A percentile compares a stretch with the other conserved stretches of the same genome.
These are phyloP conservation scores for Aphelenchoides bicaudatus DNA, from an alignment of 2,888 invertebrate genomes.

Conservation along the genomic window DNA sequence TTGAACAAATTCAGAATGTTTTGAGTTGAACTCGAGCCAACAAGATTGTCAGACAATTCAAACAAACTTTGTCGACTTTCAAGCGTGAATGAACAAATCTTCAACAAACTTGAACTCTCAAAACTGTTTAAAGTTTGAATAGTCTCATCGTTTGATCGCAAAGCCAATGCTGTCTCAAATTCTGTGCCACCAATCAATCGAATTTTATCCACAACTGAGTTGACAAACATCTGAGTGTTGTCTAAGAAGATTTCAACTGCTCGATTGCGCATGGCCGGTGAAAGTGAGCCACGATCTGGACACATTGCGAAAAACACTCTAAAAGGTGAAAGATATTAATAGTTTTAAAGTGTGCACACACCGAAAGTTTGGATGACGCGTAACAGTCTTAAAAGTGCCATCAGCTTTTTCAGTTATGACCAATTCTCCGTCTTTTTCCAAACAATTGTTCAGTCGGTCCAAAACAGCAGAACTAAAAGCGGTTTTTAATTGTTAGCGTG, in stretches of 20 bases:
- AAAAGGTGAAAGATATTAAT: slow-evolving; percentile 17
- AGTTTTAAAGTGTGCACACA: slow-evolving; percentile 34
- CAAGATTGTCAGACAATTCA: neutral
- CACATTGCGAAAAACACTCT: slow-evolving; percentile 90
- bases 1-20: too few relatives aligned
- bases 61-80: neutral
- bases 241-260: slow-evolving; percentile 81
- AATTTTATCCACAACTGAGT: slow-evolving; percentile 4
- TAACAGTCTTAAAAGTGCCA: slow-evolving; percentile 69
- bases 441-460: slow-evolving; percentile 87
- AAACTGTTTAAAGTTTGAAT: neutral
- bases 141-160: neutral
- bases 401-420: slow-evolving; percentile 87
- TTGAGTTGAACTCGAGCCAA: too few relatives aligned
- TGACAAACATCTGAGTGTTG: slow-evolving; percentile 24
- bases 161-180: neutral
- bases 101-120: neutral
- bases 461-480: slow-evolving; percentile 78
- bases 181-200: neutral
- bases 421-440: slow-evolving; percentile 86
- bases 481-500: neutral
- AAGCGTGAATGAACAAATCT: neutral
- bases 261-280: slow-evolving; percentile 94
- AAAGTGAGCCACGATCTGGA: slow-evolving; percentile 89
- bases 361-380: slow-evolving; percentile 80